Conservation (phyloP, 2,888 invertebrate genomes). For the Ormyrus thymus region DNA sequence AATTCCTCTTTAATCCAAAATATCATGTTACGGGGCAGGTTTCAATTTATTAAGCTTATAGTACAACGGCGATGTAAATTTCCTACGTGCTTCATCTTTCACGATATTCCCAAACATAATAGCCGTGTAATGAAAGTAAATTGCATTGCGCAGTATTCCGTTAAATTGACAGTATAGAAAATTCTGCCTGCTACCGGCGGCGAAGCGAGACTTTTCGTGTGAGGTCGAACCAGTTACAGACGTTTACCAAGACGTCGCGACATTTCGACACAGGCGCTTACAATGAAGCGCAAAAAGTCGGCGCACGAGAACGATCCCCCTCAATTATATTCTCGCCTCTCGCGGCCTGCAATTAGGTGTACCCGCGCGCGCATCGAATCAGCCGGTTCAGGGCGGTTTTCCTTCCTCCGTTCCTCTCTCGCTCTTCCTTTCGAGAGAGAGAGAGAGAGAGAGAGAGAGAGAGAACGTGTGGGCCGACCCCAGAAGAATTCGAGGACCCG, state of each 20-base stretch:
- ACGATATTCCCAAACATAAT: too few species aligned
- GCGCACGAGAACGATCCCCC: constrained; percentile 12
- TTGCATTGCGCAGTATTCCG: too few species aligned
- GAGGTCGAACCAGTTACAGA: constrained; percentile 38
- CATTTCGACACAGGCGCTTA: constrained; percentile 12
- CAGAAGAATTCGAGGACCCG: neutral
- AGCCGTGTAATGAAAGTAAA: too few species aligned
- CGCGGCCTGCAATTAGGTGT: constrained; percentile 21
- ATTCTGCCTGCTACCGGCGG: neutral
- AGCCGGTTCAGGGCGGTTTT: constrained; percentile 62
- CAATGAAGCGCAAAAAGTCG: constrained; percentile 1
- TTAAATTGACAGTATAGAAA: neutral
- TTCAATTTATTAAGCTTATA: too few species aligned
- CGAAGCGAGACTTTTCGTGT: constrained; percentile 32
- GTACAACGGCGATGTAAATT: too few species aligned
- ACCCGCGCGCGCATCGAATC: neutral
- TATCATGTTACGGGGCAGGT: too few species aligned
- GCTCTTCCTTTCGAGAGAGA: too few species aligned
- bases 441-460: too few species aligned
- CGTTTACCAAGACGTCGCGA: constrained; percentile 34
- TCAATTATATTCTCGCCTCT: constrained; percentile 36
- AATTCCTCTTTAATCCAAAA: too few species aligned
- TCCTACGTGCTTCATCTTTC: too few species aligned
- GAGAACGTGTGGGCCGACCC: neutral
- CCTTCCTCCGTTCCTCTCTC: neutral